Percentiles rank a stretch among this genome's conserved stretches.
These are phyloP conservation scores for Cotesia glomerata DNA, from an alignment of 1,140 invertebrate species.

Conservation along the genomic window DNA sequence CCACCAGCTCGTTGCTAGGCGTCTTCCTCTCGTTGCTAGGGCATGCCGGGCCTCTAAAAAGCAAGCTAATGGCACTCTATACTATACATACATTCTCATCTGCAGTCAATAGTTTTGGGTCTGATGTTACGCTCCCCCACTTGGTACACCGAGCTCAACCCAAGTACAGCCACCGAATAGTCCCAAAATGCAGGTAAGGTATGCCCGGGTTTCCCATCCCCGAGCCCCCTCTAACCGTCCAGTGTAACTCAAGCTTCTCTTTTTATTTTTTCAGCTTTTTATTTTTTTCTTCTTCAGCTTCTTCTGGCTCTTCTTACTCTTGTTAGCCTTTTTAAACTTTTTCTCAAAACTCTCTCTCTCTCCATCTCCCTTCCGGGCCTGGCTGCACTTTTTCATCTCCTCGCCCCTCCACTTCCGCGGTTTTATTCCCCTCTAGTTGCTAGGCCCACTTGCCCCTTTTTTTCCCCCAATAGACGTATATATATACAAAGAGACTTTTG, in stretches of 20 bases:
- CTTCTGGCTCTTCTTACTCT: constrained; percentile 8
- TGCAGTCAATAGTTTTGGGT: neutral
- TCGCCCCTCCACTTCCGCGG: neutral
- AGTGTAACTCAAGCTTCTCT: constrained; percentile 30
- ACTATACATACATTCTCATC: constrained; percentile 15
- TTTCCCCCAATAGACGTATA: constrained; percentile 36
- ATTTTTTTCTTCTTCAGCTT: no score
- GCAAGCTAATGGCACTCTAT: constrained; percentile 15
- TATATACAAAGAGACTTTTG: neutral
- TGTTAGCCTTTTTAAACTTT: no score
- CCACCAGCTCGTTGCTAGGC: constrained; percentile 51
- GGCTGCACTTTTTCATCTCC: neutral
- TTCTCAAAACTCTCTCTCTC: neutral
- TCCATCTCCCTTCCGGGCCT: neutral
- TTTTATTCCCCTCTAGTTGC: constrained; percentile 50
- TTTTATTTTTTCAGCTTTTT: neutral
- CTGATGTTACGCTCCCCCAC: constrained; percentile 20
- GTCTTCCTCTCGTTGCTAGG: constrained; percentile 61
- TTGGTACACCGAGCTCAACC: constrained; percentile 1
- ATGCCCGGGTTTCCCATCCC: constrained; percentile 36
- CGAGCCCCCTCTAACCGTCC: constrained; percentile 45
- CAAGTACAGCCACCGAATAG: constrained; percentile 47
- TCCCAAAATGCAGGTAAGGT: constrained; percentile 54
- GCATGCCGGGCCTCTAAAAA: constrained; percentile 8
- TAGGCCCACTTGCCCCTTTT: constrained; percentile 57